Conservation (phyloP, 2,113 vertebrate genomes). For the Pygoscelis adeliae region DNA sequence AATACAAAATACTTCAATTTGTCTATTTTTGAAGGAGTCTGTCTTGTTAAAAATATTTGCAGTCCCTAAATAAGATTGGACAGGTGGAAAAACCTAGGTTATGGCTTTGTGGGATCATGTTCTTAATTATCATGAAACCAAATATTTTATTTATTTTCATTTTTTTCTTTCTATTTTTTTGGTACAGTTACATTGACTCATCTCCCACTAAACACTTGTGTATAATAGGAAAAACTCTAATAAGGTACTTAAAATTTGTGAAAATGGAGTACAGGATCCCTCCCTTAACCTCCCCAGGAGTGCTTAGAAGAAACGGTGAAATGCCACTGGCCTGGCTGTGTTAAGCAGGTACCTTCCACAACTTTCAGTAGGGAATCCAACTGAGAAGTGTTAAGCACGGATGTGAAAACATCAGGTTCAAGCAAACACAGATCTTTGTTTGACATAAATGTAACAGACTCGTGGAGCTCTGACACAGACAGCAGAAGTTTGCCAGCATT, state of each 20-base stretch:
- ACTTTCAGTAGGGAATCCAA: not conserved
- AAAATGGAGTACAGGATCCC: not conserved
- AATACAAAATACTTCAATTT: not conserved
- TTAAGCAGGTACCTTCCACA: not conserved
- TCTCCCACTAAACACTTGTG: not conserved
- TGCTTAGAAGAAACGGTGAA: not conserved
- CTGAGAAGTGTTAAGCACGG: not conserved
- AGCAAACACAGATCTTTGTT: not conserved
- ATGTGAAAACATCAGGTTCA: not conserved
- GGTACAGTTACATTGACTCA: not conserved
- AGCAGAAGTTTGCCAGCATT: not conserved
- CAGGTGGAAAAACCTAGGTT: not conserved
- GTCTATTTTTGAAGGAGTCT: not conserved
- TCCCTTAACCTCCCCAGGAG: not conserved
- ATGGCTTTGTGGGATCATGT: not conserved
- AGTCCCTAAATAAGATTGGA: not conserved
- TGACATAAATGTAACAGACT: not conserved
- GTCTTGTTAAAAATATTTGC: not conserved
- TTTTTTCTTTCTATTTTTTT: not conserved
- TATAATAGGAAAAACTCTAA: not conserved
- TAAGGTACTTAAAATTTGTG: not conserved
- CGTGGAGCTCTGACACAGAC: not conserved
- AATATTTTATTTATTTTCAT: not conserved
- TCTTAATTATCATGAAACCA: not conserved
- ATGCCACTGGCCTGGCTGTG: fast-evolving